Evolutionary conservation across 2,797 vertebrate genomes (phyloP).

Genomic region (Micromesistius poutassou): DNA sequence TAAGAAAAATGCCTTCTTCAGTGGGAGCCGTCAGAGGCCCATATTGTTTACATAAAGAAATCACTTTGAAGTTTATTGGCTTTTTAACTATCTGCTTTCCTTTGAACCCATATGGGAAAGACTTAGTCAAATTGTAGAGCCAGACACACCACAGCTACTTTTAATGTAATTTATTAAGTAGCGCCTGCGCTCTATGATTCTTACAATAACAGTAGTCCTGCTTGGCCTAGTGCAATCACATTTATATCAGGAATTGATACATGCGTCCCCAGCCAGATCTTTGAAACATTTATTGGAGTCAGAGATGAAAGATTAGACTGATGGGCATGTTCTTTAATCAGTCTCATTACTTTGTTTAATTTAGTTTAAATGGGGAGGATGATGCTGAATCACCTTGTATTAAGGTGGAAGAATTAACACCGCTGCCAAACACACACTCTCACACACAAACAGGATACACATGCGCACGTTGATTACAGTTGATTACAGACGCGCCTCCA

Average conservation of each 20-base stretch:
- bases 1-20: conserved; percentile 32
- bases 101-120: conserved; percentile 35
- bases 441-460: too few species aligned
- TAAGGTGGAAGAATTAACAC: not conserved
- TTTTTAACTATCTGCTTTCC: conserved; percentile 31
- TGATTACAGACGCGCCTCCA: not conserved
- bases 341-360: conserved; percentile 4
- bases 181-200: conserved; percentile 13
- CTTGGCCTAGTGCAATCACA: not conserved
- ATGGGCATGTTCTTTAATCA: conserved; percentile 11
- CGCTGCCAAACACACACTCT: not conserved
- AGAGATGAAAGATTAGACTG: conserved; percentile 10
- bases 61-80: conserved; percentile 46
- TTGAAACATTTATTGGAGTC: not conserved
- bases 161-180: conserved; percentile 16
- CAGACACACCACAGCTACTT: conserved; percentile 13
- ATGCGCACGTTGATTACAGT: not conserved
- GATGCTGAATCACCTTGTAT: not conserved
- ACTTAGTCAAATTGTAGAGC: conserved; percentile 26
- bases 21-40: conserved; percentile 11
- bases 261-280: not conserved
- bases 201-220: not conserved
- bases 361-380: not conserved
- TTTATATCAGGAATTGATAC: not conserved
- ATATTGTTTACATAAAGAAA: conserved; percentile 37